Conservation (phyloP, 2,888 invertebrate genomes). For the Polylopha cassiicola region DNA sequence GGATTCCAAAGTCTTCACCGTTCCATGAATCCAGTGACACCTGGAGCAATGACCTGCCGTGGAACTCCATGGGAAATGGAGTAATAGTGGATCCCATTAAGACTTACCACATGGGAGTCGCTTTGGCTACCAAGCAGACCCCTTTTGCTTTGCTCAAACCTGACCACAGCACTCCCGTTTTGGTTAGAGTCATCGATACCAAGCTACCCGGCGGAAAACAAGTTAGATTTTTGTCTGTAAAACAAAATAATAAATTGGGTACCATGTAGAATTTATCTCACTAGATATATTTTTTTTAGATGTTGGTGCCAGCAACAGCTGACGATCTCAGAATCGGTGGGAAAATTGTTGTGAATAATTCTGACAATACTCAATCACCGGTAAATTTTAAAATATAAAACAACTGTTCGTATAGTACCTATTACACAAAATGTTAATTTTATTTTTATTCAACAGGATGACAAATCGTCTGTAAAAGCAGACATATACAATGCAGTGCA, state of each 20-base stretch:
- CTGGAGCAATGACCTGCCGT: constrained; percentile 35
- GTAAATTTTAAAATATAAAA: constrained; percentile 28
- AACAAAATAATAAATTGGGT: background rate
- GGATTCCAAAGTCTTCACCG: constrained; percentile 31
- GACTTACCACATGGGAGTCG: constrained; percentile 83
- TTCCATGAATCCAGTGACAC: constrained; percentile 33
- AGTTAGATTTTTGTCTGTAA: constrained; percentile 35
- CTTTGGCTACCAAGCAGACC: constrained; percentile 79
- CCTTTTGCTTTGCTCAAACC: constrained; percentile 84
- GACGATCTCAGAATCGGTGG: constrained; percentile 82
- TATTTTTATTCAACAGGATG: background rate
- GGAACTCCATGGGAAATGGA: constrained; percentile 55
- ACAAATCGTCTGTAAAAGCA: constrained; percentile 28
- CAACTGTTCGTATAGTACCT: too few species aligned
- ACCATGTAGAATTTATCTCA: constrained; percentile 1
- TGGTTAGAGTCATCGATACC: constrained; percentile 81
- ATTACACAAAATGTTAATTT: too few species aligned
- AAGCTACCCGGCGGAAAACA: constrained; percentile 68
- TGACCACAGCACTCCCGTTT: constrained; percentile 80
- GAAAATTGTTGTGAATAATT: constrained; percentile 73
- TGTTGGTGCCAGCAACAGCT: constrained; percentile 84
- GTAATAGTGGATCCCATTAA: constrained; percentile 84
- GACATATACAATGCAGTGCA: constrained; percentile 62
- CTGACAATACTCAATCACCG: constrained; percentile 35
- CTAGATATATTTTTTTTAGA: constrained; percentile 47